Percentiles rank a stretch among this genome's conserved stretches.
These are phyloP conservation scores for Columba guinea DNA, from an alignment of 2,797 vertebrate genomes.

Conservation along the genomic window DNA sequence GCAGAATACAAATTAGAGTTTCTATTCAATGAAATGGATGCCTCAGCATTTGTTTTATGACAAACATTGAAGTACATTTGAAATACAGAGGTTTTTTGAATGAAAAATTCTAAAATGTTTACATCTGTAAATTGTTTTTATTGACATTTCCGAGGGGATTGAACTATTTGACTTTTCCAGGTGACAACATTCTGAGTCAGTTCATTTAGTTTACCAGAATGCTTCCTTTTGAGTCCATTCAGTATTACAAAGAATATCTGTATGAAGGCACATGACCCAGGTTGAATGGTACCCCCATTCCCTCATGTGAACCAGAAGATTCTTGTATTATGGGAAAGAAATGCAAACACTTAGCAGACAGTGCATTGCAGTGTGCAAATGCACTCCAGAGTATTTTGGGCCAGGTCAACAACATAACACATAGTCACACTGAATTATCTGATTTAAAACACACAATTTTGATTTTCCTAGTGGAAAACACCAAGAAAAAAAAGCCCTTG, in stretches of 20 bases:
- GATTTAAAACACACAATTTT: neutral
- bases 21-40: neutral
- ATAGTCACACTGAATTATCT: neutral
- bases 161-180: neutral
- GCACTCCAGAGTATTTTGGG: slow-evolving; percentile 2
- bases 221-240: neutral
- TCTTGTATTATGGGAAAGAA: slow-evolving; percentile 3
- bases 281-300: neutral
- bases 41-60: neutral
- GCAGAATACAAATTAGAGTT: neutral
- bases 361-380: slow-evolving; percentile 8
- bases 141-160: neutral
- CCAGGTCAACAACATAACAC: neutral
- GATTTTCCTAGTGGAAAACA: neutral
- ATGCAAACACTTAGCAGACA: neutral
- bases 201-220: neutral
- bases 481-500: neutral
- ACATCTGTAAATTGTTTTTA: neutral
- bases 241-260: slow-evolving; percentile 4
- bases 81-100: neutral
- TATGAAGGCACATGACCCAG: neutral
- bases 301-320: neutral
- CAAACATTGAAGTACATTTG: neutral
- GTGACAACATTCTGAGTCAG: neutral
- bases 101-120: neutral